These are phyloP conservation scores for Gallirallus australis DNA, from an alignment of 2,797 vertebrate species.

Conservation along the genomic window DNA sequence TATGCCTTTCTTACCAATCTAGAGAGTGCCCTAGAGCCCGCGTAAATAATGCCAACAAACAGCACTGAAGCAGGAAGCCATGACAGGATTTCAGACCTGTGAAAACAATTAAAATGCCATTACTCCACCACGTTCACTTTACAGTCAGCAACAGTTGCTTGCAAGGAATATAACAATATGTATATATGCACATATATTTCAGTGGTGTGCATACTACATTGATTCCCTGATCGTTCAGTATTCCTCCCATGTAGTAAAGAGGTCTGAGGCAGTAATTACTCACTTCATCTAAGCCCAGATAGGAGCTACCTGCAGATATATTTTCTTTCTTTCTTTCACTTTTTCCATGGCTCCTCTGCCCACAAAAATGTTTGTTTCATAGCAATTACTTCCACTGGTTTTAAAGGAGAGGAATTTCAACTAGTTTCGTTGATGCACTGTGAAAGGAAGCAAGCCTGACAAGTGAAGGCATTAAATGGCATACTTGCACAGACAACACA, in stretches of 20 bases:
- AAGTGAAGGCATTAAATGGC: conserved; percentile 13
- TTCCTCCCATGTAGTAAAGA: not conserved
- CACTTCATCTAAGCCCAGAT: not conserved
- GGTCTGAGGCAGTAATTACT: not conserved
- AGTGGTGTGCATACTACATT: not conserved
- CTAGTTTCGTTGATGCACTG: not conserved
- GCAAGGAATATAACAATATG: not conserved
- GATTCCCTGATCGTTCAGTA: not conserved
- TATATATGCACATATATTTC: not conserved
- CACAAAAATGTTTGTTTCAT: not conserved
- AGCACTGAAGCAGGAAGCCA: conserved; percentile 92
- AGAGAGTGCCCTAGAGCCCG: conserved; percentile 92
- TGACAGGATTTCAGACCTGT: conserved; percentile 85
- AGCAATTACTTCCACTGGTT: not conserved
- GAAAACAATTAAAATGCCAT: conserved; percentile 36
- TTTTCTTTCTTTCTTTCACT: not conserved
- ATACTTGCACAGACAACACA: not conserved
- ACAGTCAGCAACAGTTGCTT: not conserved
- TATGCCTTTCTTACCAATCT: conserved; percentile 82
- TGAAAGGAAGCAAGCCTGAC: not conserved
- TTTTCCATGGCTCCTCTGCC: not conserved
- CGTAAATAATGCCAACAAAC: conserved; percentile 95
- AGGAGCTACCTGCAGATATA: not conserved
- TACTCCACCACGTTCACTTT: not conserved
- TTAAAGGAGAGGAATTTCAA: not conserved